Evolutionary conservation across 2,888 invertebrate genomes (phyloP).

Genomic region (Apamea epomidion): DNA sequence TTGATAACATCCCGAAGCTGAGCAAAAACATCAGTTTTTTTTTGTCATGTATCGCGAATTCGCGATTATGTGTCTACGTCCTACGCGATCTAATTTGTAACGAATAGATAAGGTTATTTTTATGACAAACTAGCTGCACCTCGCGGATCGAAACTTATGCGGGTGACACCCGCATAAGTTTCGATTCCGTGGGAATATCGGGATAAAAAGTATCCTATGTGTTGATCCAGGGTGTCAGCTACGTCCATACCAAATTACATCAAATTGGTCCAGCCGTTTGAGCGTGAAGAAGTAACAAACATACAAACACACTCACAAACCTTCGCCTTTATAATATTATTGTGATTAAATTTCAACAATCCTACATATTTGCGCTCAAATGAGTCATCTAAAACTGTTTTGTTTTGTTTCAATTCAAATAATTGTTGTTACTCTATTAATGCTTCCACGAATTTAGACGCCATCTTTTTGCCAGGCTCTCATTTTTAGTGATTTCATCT

Average conservation of each 20-base stretch:
- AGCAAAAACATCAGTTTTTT: background rate
- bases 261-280: too few relatives aligned
- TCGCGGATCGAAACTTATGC: too few relatives aligned
- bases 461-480: background rate
- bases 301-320: too few relatives aligned
- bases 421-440: slow-evolving; percentile 7
- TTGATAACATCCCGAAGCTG: background rate
- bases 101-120: slow-evolving; percentile 8
- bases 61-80: background rate
- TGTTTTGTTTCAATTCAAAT: slow-evolving; percentile 29
- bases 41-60: background rate
- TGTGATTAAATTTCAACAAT: slow-evolving; percentile 19
- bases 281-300: too few relatives aligned
- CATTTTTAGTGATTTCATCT: background rate
- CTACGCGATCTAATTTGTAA: background rate
- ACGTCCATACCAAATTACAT: too few relatives aligned
- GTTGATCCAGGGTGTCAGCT: too few relatives aligned
- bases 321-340: too few relatives aligned
- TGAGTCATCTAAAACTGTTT: slow-evolving; percentile 33
- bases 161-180: too few relatives aligned
- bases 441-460: slow-evolving; percentile 1
- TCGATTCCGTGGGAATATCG: too few relatives aligned
- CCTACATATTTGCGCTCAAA: slow-evolving; percentile 9
- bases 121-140: background rate
- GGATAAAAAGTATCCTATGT: too few relatives aligned